Evolutionary conservation across 2,113 vertebrate genomes (phyloP), one percentile per base, ranked within the genome.

Genomic region (Hyperoodon ampullatus): DNA sequence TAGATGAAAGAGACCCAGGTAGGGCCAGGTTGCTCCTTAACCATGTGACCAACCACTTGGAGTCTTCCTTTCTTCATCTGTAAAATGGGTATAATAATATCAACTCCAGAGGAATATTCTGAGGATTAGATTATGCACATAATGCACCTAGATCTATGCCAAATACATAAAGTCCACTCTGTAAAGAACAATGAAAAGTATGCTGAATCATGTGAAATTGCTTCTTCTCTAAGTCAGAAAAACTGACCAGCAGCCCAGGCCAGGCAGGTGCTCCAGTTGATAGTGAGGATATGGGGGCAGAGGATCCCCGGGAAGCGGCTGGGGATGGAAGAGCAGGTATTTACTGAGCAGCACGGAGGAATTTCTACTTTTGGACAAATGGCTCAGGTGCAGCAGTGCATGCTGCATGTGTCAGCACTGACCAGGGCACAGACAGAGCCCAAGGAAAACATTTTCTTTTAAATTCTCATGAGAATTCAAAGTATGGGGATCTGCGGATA

Each of bases 231-330:
- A 83, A 66, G 53, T 50, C 33, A 82, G 55, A 75, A 28, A 28
- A 21, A 42, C 24, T 39, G 89, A 33, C 35, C 11, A 15, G 26
- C 28, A 53, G 71, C 8, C 47, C 28, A 47, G 18, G 23, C 47
- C 15, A 3, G 39, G 30, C 19, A 10, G 53, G 26, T 0, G 15
- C 47, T 42, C 75, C 47, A 2, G 8, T 3, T n/a, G n/a, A 55
- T 0, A 26, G 12, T 7, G 33, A 85, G 60, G 35, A 21, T n/a
- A 14, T 12, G 1, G 28, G 81, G 13, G 19, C 3, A 2, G 9
- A 0, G 11, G 13, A 3, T 6, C 7, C 16, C 21, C 35, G 19
- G 5, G 21, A 35, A 72, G 26, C 33, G 4, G 47, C 58, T 23
- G 3, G 23, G 26, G n/a, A 58, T 0, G 1, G 74, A 39, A 53